phyloP scores from a whole-genome alignment of 2,888 invertebrate species.

The Volucella inflata region DNA sequence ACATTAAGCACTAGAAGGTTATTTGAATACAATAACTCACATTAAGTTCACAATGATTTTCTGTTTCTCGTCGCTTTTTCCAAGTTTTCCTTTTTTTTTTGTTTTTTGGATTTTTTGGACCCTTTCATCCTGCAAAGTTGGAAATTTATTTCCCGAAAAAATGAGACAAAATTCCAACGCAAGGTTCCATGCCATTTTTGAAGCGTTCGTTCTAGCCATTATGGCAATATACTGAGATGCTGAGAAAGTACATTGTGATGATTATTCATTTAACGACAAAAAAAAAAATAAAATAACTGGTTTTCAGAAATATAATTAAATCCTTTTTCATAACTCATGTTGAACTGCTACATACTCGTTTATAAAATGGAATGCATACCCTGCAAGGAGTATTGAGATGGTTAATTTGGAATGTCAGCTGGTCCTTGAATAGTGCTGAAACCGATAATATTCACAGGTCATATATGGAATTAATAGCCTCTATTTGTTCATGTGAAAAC shows the following conservation, averaged over 20 bases:
- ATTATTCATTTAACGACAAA: slow-evolving; percentile 50
- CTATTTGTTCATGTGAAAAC: slow-evolving; percentile 36
- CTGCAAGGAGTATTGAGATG: slow-evolving; percentile 9
- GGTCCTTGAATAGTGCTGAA: slow-evolving; percentile 6
- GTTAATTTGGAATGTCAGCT: slow-evolving; percentile 23
- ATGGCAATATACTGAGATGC: neutral
- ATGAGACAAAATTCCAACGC: slow-evolving; percentile 27
- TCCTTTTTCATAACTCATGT: slow-evolving; percentile 41
- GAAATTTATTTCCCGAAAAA: slow-evolving; percentile 39
- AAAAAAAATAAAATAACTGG: slow-evolving; percentile 8
- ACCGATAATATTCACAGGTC: slow-evolving; percentile 44
- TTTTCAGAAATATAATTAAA: slow-evolving; percentile 43
- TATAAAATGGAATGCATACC: neutral
- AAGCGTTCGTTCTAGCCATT: slow-evolving; percentile 11
- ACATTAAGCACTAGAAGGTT: slow-evolving; percentile 75
- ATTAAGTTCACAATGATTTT: slow-evolving; percentile 73
- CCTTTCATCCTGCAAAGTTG: slow-evolving; percentile 34
- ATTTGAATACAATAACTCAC: slow-evolving; percentile 76
- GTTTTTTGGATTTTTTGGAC: no score
- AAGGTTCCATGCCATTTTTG: slow-evolving; percentile 3
- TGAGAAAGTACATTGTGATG: slow-evolving; percentile 7
- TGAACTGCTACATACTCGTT: neutral
- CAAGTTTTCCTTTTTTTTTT: neutral
- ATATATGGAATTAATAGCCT: slow-evolving; percentile 44
- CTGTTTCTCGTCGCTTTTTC: slow-evolving; percentile 13